Conservation (phyloP, 1,140 invertebrate genomes). For the Amphibalanus amphitrite region DNA sequence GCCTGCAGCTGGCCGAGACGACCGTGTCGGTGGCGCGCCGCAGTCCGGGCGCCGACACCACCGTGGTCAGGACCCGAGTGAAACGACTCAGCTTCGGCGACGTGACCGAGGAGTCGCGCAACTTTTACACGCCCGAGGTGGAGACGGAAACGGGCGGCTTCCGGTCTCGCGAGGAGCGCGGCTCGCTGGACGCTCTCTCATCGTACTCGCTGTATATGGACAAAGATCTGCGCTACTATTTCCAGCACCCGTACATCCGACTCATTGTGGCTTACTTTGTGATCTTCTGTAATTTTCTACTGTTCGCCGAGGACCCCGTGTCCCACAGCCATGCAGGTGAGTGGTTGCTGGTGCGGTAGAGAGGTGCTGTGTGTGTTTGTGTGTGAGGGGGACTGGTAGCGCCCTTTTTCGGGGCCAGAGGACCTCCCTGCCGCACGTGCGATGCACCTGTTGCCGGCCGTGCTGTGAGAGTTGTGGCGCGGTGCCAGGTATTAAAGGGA, state of each 20-base stretch:
- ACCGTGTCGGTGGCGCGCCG: neutral
- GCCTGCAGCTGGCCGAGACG: neutral
- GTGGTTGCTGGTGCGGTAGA: neutral
- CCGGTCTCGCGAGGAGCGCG: conserved; percentile 15
- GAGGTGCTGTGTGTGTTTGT: no score
- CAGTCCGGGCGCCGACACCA: conserved; percentile 10
- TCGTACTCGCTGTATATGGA: conserved; percentile 29
- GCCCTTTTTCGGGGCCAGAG: no score
- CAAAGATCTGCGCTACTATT: conserved; percentile 34
- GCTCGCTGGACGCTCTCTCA: conserved; percentile 19
- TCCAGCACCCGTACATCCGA: conserved; percentile 37
- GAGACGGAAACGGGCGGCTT: conserved; percentile 15
- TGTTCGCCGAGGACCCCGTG: conserved; percentile 40
- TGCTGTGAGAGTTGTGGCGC: no score
- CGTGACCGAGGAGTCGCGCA: conserved; percentile 14
- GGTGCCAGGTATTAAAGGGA: no score
- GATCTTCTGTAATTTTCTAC: conserved; percentile 37
- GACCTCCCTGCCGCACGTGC: no score
- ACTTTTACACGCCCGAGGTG: conserved; percentile 17
- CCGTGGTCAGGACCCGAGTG: conserved; percentile 15
- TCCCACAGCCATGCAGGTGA: conserved; percentile 32
- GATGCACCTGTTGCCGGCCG: no score
- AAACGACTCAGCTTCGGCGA: conserved; percentile 17
- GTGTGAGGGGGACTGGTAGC: no score
- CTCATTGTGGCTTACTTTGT: conserved; percentile 35